Evolutionary conservation across 35 echinoderm and acorn worm species (phyloP), one percentile per base, ranked within the genome.

Genomic region (Heliocidaris erythrogramma): DNA sequence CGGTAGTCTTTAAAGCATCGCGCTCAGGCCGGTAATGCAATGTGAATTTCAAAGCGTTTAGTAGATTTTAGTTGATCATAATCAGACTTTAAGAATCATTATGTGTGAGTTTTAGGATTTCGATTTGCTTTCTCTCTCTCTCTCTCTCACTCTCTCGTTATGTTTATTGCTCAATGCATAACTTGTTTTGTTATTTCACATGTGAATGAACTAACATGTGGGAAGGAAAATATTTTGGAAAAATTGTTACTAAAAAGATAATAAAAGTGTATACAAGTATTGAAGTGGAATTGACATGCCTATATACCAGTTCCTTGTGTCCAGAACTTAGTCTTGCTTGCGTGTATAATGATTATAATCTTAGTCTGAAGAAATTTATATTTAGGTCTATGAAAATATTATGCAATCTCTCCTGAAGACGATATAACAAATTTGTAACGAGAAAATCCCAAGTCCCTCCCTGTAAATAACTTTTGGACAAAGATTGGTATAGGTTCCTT

Each of bases 261-360:
- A 89, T 89, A 89, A 89, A 89, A 89, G 87, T 89, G 87, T 89
- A 89, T 47, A 32, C 87, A 89, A 89, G 32, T 89, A 47, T 89
- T 89, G 87, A 89, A 89, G 87, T 89, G 87, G 31, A 89, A 48
- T 47, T 48, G 87, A 89, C 31, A 13, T 89, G 87, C 87, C 87
- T 47, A 32, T 31, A 47, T 16, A 29, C 4, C 69, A 18, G 87
- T 89, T 89, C 14, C 16, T 78, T 78, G 18, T 78, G 65, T 78
- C 65, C 21, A 78, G 65, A n/a, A 8, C 49, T 78, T 78, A 56
- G 52, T 56, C 52, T 56, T 56, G 52, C 52, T 56, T 56, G 14
- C 52, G 10, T 56, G 52, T 56, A 10, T 10, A 56, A 56, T 2
- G 52, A 56, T 11, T 56, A 56, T 56, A 56, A 13, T 56, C 21